Conservation (phyloP, 2,888 invertebrate species). For the Pseudoips prasinana region DNA sequence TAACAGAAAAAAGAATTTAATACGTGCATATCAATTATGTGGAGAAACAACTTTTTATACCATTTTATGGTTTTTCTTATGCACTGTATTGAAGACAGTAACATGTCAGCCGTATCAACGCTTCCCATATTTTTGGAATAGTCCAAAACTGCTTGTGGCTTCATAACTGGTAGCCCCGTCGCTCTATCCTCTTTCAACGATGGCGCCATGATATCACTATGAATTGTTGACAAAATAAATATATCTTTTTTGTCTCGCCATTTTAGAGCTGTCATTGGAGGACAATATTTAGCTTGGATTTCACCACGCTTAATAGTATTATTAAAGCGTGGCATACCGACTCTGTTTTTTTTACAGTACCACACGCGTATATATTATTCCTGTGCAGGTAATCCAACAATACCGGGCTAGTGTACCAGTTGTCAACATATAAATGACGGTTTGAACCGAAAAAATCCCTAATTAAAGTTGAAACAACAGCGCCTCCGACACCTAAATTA, state of each 20-base stretch:
- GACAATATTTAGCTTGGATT: slow-evolving; percentile 11
- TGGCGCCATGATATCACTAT: slow-evolving; percentile 17
- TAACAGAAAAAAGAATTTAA: slow-evolving; percentile 12
- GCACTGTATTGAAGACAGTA: slow-evolving; percentile 17
- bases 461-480: slow-evolving; percentile 16
- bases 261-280: slow-evolving; percentile 22
- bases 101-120: slow-evolving; percentile 24
- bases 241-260: slow-evolving; percentile 26
- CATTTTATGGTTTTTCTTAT: slow-evolving; percentile 18
- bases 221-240: slow-evolving; percentile 17
- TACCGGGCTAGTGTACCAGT: slow-evolving; percentile 23
- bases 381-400: slow-evolving; percentile 16
- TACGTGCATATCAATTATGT: slow-evolving; percentile 16
- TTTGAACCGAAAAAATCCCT: slow-evolving; percentile 14
- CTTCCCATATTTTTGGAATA: slow-evolving; percentile 21
- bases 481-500: slow-evolving; percentile 17
- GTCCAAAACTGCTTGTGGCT: slow-evolving; percentile 18
- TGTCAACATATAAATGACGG: slow-evolving; percentile 21
- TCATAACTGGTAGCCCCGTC: slow-evolving; percentile 18
- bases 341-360: slow-evolving; percentile 20
- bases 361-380: slow-evolving; percentile 22
- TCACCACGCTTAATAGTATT: slow-evolving; percentile 12
- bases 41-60: slow-evolving; percentile 20
- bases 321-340: slow-evolving; percentile 19
- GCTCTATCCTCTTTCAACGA: slow-evolving; percentile 13